A percentile compares a stretch with the other conserved stretches of the same genome.
phyloP scores from a whole-genome alignment of 2,113 vertebrate species.

The Willisornis vidua region DNA sequence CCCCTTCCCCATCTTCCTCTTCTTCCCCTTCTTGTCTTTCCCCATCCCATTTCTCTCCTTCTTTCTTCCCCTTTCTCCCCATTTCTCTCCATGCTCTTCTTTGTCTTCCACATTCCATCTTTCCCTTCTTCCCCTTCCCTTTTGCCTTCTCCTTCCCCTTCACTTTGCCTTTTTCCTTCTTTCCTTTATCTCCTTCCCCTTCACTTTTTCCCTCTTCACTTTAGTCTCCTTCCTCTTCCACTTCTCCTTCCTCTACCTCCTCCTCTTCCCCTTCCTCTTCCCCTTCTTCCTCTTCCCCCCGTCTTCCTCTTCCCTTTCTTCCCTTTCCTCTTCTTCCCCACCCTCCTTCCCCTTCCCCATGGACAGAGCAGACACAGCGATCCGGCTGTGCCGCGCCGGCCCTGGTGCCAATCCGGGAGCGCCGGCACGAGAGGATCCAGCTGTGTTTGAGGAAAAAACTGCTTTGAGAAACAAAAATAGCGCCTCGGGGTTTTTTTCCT shows the following conservation, averaged over 20 bases:
- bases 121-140: neutral
- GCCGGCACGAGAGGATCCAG: slow-evolving; percentile 28
- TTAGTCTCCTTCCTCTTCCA: neutral
- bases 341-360: neutral
- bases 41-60: neutral
- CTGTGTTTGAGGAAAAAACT: slow-evolving; percentile 21
- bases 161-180: too few relatives aligned
- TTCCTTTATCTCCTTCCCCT: neutral
- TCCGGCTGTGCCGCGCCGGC: neutral
- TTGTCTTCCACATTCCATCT: neutral
- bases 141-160: neutral
- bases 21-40: neutral
- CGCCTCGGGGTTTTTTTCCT: rapidly evolving
- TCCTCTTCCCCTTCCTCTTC: neutral
- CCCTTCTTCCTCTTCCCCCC: neutral
- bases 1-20: neutral
- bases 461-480: slow-evolving; percentile 46
- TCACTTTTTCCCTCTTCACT: neutral
- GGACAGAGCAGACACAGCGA: rapidly evolving
- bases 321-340: too few relatives aligned
- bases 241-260: too few relatives aligned
- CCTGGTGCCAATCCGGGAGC: neutral
- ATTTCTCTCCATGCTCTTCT: too few relatives aligned
- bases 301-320: too few relatives aligned
- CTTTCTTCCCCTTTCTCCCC: neutral